Percentiles rank a stretch among this genome's conserved stretches.
These are phyloP conservation scores for Xanthia togata DNA, from an alignment of 2,888 invertebrate genomes.

Conservation along the genomic window DNA sequence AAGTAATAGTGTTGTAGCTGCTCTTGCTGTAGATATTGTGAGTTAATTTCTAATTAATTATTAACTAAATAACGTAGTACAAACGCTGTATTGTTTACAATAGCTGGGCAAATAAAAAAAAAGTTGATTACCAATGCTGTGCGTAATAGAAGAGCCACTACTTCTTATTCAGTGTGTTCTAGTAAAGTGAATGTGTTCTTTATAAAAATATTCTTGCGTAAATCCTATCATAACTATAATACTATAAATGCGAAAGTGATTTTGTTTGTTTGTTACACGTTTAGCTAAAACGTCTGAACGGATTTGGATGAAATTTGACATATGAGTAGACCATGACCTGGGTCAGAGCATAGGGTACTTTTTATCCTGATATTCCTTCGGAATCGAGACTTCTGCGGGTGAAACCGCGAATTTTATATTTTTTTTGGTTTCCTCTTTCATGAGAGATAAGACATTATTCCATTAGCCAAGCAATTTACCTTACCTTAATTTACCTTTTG, in stretches of 20 bases:
- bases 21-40: slow-evolving; percentile 7
- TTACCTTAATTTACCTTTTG: not conserved
- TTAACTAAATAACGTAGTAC: not conserved
- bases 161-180: not conserved
- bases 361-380: no score
- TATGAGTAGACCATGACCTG: no score
- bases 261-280: no score
- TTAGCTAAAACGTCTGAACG: no score
- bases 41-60: slow-evolving; percentile 7
- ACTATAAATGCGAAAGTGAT: no score
- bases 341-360: no score
- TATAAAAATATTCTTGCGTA: not conserved
- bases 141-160: not conserved
- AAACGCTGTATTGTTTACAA: no score
- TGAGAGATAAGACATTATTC: not conserved
- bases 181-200: not conserved
- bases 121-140: not conserved
- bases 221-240: no score
- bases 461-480: not conserved
- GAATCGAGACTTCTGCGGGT: no score
- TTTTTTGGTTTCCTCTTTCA: not conserved
- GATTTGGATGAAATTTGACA: no score
- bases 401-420: no score
- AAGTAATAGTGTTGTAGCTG: not conserved
- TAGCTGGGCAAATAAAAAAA: slow-evolving; percentile 8